Conservation (phyloP, 2,888 invertebrate genomes). For the Limnephilus marmoratus region DNA sequence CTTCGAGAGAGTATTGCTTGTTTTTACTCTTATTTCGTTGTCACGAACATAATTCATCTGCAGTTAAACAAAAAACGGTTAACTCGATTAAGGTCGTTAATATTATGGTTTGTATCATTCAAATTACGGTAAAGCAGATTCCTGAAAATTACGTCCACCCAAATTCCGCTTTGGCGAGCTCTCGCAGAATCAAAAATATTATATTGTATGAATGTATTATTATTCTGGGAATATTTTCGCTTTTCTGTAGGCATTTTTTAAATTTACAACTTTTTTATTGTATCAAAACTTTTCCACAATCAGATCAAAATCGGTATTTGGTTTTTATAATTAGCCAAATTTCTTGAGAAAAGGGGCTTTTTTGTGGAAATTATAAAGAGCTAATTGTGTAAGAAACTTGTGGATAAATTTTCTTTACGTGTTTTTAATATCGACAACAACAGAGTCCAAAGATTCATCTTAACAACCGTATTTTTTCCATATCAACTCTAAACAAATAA, state of each 20-base stretch:
- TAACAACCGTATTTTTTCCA: neutral
- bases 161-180: too few species aligned
- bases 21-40: too few species aligned
- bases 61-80: too few species aligned
- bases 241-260: neutral
- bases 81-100: too few species aligned
- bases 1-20: too few species aligned
- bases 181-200: too few species aligned
- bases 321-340: neutral
- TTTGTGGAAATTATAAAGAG: neutral
- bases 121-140: too few species aligned
- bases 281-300: neutral
- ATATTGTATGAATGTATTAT: too few species aligned
- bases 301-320: neutral
- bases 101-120: too few species aligned
- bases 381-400: neutral
- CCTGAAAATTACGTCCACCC: too few species aligned
- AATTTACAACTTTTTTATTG: neutral
- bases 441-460: neutral
- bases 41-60: too few species aligned
- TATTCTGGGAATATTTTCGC: neutral
- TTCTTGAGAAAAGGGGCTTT: neutral
- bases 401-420: neutral
- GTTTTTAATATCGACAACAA: neutral
- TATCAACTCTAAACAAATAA: neutral